phyloP scores from a whole-genome alignment of 2,113 vertebrate species.

The Cathartes aura region DNA sequence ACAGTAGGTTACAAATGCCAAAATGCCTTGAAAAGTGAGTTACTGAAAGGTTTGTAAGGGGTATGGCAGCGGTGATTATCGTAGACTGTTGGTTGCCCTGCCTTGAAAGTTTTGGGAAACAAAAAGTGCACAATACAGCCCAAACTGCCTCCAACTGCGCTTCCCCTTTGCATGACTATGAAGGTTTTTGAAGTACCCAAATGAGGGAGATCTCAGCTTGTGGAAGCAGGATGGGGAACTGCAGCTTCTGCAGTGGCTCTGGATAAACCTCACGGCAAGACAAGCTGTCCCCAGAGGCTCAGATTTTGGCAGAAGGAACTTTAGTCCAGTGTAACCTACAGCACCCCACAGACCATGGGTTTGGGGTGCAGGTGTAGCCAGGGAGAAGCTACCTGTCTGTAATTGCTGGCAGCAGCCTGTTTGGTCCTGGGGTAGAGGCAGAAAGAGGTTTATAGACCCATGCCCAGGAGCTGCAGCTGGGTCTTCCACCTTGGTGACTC shows the following conservation, averaged over 20 bases:
- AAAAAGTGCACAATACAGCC: background rate
- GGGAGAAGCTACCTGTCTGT: background rate
- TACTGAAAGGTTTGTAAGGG: background rate
- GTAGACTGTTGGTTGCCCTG: background rate
- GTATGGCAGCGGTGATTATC: background rate
- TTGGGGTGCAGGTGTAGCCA: background rate
- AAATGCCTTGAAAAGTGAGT: background rate
- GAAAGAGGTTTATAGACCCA: background rate
- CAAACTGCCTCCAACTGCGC: background rate
- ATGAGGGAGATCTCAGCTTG: background rate
- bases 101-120: background rate
- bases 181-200: background rate
- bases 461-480: background rate
- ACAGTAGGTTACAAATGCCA: background rate
- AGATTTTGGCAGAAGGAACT: background rate
- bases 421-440: background rate
- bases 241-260: background rate
- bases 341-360: background rate
- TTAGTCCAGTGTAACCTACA: background rate
- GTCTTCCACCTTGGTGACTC: background rate
- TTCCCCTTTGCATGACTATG: fast-evolving
- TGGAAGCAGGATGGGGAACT: background rate
- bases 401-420: background rate
- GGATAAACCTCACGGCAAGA: fast-evolving
- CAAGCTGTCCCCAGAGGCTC: background rate